A percentile compares a stretch with the other conserved stretches of the same genome.
Conservation (phyloP, 1,140 invertebrate genomes). For the Penaeus japonicus region DNA sequence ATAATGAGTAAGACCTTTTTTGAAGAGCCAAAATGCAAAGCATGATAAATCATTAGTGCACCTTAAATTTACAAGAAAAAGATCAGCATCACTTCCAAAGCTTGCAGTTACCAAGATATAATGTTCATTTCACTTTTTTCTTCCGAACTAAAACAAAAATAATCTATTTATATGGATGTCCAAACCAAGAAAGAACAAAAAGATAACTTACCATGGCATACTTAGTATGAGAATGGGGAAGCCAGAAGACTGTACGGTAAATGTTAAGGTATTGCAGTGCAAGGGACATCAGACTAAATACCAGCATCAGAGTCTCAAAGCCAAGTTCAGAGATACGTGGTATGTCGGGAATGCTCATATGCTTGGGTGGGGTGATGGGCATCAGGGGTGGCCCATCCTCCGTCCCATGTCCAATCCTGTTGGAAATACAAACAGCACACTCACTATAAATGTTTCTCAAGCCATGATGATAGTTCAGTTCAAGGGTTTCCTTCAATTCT, state of each 20-base stretch:
- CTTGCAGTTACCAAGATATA: too few species aligned
- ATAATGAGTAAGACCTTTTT: neutral
- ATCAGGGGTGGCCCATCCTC: slow-evolving; percentile 47
- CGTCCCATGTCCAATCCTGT: slow-evolving; percentile 33
- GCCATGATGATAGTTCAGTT: too few species aligned
- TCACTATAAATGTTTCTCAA: neutral
- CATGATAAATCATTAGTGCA: too few species aligned
- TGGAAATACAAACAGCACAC: neutral
- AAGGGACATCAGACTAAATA: slow-evolving; percentile 79
- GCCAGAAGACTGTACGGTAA: slow-evolving; percentile 97
- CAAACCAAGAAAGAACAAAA: neutral
- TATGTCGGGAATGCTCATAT: slow-evolving; percentile 85
- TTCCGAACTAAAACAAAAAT: too few species aligned
- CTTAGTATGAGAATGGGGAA: slow-evolving; percentile 87
- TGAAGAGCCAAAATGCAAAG: neutral
- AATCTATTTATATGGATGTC: too few species aligned
- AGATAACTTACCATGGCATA: slow-evolving; percentile 80
- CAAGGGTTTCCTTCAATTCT: too few species aligned
- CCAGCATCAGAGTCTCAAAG: slow-evolving; percentile 81
- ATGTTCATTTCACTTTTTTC: too few species aligned
- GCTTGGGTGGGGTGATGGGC: slow-evolving; percentile 65
- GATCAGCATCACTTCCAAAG: too few species aligned
- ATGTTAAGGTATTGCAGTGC: slow-evolving; percentile 92
- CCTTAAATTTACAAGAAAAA: too few species aligned
- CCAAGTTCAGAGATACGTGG: slow-evolving; percentile 81